These are phyloP conservation scores for Onchidella celtica DNA, from an alignment of 2,888 invertebrate genomes.

Conservation along the genomic window DNA sequence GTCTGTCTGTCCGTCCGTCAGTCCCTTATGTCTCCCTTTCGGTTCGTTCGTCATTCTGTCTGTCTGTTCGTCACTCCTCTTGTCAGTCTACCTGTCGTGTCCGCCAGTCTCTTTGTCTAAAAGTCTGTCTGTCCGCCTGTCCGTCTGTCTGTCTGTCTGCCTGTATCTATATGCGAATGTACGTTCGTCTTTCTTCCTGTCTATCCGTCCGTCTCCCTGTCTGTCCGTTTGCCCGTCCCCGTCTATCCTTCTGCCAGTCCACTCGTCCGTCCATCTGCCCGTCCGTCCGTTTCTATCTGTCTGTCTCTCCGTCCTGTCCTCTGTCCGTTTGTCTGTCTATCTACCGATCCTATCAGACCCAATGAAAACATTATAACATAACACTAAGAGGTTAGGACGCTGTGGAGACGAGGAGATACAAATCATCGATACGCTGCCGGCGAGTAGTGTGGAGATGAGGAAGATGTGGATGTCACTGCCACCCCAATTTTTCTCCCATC, in stretches of 20 bases:
- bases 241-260: background rate
- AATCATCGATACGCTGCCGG: too few species aligned
- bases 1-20: background rate
- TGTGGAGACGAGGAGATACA: too few species aligned
- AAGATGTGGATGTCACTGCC: too few species aligned
- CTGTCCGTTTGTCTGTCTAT: background rate
- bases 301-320: background rate
- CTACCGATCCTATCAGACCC: background rate
- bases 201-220: background rate
- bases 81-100: background rate
- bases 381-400: background rate
- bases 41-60: background rate
- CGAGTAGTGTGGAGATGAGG: too few species aligned
- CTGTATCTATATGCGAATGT: background rate
- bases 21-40: background rate
- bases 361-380: background rate
- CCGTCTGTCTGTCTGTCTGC: background rate
- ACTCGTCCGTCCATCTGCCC: background rate
- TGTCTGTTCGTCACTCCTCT: background rate
- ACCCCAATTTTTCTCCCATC: too few species aligned
- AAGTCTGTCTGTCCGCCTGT: background rate
- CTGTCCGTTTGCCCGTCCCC: background rate
- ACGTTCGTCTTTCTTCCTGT: background rate
- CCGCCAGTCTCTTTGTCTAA: background rate
- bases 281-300: background rate